Percentiles rank a stretch among this genome's conserved stretches.
phyloP scores from a whole-genome alignment of 2,113 vertebrate genomes.

The Tupaia tana region DNA sequence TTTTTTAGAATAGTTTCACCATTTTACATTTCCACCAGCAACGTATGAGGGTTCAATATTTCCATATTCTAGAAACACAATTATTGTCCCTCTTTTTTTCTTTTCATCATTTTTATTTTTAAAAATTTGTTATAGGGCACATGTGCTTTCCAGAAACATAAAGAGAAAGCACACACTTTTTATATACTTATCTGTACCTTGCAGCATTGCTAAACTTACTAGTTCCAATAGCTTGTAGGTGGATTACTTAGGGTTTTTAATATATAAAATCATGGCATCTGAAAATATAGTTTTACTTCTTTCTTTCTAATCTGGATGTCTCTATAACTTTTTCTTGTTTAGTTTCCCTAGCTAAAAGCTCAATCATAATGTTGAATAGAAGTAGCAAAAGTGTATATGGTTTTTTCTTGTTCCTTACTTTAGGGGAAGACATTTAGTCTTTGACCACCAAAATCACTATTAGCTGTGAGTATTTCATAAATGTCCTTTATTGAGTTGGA shows the following conservation, averaged over 20 bases:
- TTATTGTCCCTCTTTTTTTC: not conserved
- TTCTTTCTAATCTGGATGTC: not conserved
- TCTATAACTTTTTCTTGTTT: slow-evolving; percentile 22
- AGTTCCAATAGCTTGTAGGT: not conserved
- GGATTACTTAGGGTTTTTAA: not conserved
- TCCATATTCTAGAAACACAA: not conserved
- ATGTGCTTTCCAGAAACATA: too few species aligned
- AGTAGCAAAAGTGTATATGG: not conserved
- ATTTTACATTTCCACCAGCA: not conserved
- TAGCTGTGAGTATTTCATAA: not conserved
- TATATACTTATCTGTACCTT: not conserved
- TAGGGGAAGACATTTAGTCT: not conserved
- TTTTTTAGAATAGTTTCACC: not conserved
- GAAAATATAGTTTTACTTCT: not conserved
- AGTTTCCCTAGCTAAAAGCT: not conserved
- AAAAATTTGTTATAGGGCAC: too few species aligned
- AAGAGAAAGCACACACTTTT: not conserved
- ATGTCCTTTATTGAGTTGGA: not conserved
- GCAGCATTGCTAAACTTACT: not conserved
- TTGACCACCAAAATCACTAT: not conserved
- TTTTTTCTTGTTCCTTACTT: not conserved
- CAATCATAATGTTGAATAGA: not conserved
- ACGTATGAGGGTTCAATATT: not conserved
- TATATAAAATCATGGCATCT: not conserved
- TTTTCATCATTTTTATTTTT: not conserved